Evolutionary conservation across 2,113 vertebrate species (phyloP).

Genomic region (Lagopus muta): DNA sequence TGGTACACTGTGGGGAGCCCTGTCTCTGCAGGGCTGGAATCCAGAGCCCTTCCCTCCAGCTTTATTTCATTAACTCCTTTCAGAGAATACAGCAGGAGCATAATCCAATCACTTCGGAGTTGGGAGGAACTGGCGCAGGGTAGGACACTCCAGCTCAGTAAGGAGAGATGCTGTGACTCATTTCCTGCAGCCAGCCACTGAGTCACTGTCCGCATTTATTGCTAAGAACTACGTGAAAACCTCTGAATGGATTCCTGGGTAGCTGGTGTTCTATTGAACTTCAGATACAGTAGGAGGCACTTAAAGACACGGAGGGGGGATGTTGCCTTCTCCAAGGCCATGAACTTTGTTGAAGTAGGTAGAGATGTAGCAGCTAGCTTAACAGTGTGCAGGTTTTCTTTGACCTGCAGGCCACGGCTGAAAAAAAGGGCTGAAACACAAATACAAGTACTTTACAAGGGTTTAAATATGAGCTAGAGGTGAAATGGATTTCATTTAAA

Average conservation of each 20-base stretch:
- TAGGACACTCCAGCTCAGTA: slow-evolving; percentile 13
- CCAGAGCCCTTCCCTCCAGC: neutral
- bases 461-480: neutral
- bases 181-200: slow-evolving; percentile 63
- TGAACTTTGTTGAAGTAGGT: neutral
- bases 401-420: neutral
- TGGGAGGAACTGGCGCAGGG: slow-evolving; percentile 35
- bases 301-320: neutral
- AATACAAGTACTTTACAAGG: neutral
- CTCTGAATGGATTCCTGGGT: slow-evolving; percentile 20
- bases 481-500: neutral
- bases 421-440: neutral
- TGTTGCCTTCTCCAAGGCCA: neutral
- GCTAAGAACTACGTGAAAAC: neutral
- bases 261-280: neutral
- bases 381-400: neutral
- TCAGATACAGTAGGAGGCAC: neutral
- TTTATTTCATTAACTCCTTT: slow-evolving; percentile 13
- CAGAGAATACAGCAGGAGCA: slow-evolving; percentile 33
- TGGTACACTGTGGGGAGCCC: fast-evolving
- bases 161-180: slow-evolving; percentile 64
- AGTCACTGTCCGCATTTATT: slow-evolving; percentile 62
- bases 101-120: neutral
- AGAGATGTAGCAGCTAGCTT: neutral
- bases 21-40: neutral